These are phyloP conservation scores for Noctua janthe DNA, from an alignment of 2,888 invertebrate genomes.

Conservation along the genomic window DNA sequence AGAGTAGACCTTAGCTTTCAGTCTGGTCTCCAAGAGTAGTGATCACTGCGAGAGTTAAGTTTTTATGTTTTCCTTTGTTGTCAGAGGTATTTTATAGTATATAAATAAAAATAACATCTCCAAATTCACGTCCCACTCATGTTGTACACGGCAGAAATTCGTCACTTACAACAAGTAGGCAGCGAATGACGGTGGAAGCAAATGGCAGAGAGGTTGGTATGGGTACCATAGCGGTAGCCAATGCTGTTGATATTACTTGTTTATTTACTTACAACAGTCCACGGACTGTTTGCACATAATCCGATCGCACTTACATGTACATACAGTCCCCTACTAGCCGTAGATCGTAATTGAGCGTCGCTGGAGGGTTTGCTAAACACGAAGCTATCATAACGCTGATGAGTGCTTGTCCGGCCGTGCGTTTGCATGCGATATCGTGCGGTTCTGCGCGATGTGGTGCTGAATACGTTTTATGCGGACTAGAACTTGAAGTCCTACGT, in stretches of 20 bases:
- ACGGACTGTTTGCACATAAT: conserved; percentile 48
- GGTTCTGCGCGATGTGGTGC: background rate
- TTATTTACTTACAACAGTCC: conserved; percentile 13
- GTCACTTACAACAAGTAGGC: background rate
- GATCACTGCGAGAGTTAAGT: background rate
- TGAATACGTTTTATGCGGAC: background rate
- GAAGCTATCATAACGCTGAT: conserved; percentile 60
- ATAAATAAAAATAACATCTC: background rate
- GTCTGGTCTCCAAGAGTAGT: background rate
- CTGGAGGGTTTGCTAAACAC: conserved; percentile 62
- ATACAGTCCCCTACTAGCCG: conserved; percentile 18
- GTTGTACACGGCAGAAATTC: background rate
- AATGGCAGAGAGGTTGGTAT: background rate
- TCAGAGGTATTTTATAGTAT: background rate
- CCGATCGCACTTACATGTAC: conserved; percentile 26
- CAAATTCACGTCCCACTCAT: background rate
- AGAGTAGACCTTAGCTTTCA: background rate
- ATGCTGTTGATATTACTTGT: background rate
- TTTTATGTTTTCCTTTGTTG: background rate
- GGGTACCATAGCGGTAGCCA: background rate
- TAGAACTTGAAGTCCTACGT: background rate
- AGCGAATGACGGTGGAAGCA: background rate
- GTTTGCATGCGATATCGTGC: background rate
- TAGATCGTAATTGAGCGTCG: conserved; percentile 48
- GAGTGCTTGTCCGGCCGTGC: conserved; percentile 44